These are phyloP conservation scores for Cheiracanthium punctorium DNA, from an alignment of 2,888 invertebrate genomes.

Conservation along the genomic window DNA sequence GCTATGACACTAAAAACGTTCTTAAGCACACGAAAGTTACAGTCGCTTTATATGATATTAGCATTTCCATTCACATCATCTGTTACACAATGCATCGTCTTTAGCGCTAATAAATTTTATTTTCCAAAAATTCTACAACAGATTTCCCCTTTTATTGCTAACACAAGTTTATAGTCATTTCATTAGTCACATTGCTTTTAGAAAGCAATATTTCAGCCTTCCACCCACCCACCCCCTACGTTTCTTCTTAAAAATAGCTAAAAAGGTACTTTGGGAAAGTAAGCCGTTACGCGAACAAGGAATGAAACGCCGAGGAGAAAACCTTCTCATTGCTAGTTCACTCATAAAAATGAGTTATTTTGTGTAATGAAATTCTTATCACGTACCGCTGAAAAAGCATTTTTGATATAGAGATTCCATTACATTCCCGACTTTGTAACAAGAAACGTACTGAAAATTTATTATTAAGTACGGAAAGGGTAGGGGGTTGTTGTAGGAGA, in stretches of 20 bases:
- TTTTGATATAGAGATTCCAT: slow-evolving; percentile 2
- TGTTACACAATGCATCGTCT: too few species aligned
- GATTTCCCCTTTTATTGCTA: neutral
- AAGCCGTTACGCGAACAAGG: neutral
- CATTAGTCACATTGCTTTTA: neutral
- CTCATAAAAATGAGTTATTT: neutral
- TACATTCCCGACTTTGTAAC: neutral
- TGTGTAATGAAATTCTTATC: neutral
- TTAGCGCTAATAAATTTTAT: neutral
- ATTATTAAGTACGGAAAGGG: neutral
- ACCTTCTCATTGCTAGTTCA: neutral
- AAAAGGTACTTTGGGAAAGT: neutral
- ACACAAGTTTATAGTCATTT: neutral
- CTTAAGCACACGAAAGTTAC: too few species aligned
- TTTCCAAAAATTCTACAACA: neutral
- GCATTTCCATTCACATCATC: too few species aligned
- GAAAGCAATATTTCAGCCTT: neutral
- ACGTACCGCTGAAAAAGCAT: neutral
- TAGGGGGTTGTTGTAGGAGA: too few species aligned
- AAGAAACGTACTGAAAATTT: neutral
- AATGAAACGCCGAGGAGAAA: neutral
- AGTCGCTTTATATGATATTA: too few species aligned
- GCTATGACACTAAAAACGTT: too few species aligned
- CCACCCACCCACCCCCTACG: neutral
- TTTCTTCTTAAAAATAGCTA: neutral